These are phyloP conservation scores for Gobio gobio DNA, from an alignment of 2,113 vertebrate species.

Conservation along the genomic window DNA sequence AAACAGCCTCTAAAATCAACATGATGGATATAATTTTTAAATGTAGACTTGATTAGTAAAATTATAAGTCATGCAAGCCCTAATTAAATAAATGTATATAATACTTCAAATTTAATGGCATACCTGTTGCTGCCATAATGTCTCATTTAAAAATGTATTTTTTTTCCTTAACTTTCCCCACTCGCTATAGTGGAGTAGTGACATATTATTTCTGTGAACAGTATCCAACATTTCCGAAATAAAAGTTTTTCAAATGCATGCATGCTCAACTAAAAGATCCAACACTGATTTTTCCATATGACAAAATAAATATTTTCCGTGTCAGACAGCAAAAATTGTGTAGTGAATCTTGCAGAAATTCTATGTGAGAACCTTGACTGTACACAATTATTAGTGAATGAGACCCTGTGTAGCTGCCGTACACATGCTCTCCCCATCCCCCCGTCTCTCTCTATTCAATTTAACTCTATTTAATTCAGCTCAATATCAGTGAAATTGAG, in stretches of 20 bases:
- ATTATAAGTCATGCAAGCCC: background rate
- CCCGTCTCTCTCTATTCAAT: conserved; percentile 16
- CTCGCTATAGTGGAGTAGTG: background rate
- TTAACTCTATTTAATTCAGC: conserved; percentile 28
- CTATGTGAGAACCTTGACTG: background rate
- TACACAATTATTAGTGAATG: background rate
- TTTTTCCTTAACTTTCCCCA: no score
- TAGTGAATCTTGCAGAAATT: background rate
- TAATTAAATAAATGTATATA: background rate
- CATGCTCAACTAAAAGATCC: background rate
- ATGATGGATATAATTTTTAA: background rate
- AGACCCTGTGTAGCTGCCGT: background rate
- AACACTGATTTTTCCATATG: background rate
- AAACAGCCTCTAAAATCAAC: background rate
- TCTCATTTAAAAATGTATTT: background rate
- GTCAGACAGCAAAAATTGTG: background rate
- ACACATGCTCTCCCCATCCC: background rate
- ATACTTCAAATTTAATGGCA: background rate
- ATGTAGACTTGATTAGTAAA: background rate
- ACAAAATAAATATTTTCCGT: background rate
- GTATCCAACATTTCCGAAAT: background rate
- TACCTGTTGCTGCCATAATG: background rate
- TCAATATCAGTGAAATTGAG: conserved; percentile 38
- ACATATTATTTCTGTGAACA: background rate
- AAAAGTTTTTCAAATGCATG: background rate